Evolutionary conservation across 1,140 invertebrate genomes (phyloP).

Genomic region (Bursaphelenchus mucronatus): DNA sequence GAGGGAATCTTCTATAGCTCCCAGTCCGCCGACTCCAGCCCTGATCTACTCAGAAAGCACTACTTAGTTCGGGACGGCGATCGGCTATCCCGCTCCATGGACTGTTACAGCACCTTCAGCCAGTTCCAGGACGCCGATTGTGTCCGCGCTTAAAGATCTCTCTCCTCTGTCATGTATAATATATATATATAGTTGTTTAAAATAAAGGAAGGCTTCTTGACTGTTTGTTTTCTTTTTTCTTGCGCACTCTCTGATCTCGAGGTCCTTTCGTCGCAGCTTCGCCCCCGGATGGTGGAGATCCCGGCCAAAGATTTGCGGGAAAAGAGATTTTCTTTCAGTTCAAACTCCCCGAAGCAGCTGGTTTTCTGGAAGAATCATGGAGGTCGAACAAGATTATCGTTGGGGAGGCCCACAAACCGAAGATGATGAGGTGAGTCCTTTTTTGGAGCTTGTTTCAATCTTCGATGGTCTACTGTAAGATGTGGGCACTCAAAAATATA

Average conservation of each 20-base stretch:
- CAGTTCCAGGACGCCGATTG: slow-evolving; percentile 35
- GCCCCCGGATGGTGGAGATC: too few species aligned
- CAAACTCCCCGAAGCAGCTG: too few species aligned
- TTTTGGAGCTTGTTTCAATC: too few species aligned
- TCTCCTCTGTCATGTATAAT: too few species aligned
- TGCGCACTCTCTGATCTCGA: too few species aligned
- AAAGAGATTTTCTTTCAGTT: too few species aligned
- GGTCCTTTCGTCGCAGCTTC: too few species aligned
- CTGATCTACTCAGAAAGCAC: slow-evolving; percentile 25
- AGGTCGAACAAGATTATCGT: neutral
- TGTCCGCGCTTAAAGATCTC: neutral
- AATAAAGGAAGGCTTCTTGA: too few species aligned
- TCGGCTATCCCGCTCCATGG: slow-evolving; percentile 38
- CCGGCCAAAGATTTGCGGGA: too few species aligned
- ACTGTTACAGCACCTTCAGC: slow-evolving; percentile 39
- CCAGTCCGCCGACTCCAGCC: slow-evolving; percentile 19
- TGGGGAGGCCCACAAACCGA: slow-evolving; percentile 3
- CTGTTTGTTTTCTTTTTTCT: too few species aligned
- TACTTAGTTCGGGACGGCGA: slow-evolving; percentile 35
- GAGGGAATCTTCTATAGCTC: slow-evolving; percentile 30
- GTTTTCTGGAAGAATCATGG: neutral
- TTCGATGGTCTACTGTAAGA: too few species aligned
- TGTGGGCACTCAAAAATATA: neutral
- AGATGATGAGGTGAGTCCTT: slow-evolving; percentile 1
- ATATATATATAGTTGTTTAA: too few species aligned